A percentile compares a stretch with the other conserved stretches of the same genome.
Evolutionary conservation across 2,797 vertebrate genomes (phyloP).

Genomic region (Macropus fuliginosus): DNA sequence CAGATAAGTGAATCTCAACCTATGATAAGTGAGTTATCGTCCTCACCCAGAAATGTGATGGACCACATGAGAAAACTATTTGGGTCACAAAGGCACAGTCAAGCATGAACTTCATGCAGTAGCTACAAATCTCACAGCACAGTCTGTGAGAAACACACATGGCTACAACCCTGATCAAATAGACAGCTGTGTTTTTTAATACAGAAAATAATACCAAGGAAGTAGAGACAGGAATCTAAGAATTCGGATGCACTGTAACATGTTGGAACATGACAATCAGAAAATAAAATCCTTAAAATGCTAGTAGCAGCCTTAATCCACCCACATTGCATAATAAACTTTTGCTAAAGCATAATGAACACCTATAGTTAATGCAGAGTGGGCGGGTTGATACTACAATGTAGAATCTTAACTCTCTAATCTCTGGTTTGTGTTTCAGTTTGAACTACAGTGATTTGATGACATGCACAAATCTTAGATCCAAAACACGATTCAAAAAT

Average conservation of each 20-base stretch:
- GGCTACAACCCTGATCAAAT: conserved; percentile 28
- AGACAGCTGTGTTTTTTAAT: conserved; percentile 59
- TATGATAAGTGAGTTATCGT: conserved; percentile 44
- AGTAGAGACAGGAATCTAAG: conserved; percentile 45
- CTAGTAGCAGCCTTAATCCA: conserved; percentile 52
- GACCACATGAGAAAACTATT: conserved; percentile 68
- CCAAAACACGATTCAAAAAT: conserved; percentile 33
- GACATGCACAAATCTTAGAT: conserved; percentile 33
- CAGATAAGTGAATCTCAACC: conserved; percentile 60
- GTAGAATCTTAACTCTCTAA: conserved; percentile 41
- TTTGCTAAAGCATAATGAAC: conserved; percentile 53
- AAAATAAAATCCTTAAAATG: conserved; percentile 56
- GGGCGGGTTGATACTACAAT: conserved; percentile 19
- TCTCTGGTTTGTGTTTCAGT: conserved; percentile 46
- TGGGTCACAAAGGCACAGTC: conserved; percentile 62
- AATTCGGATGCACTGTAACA: conserved; percentile 47
- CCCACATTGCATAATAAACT: conserved; percentile 56
- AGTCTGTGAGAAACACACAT: conserved; percentile 59
- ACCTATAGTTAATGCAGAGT: conserved; percentile 57
- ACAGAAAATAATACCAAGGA: not conserved
- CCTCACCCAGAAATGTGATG: conserved; percentile 58
- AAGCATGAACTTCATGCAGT: conserved; percentile 54
- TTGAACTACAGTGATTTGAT: conserved; percentile 7
- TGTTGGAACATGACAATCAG: conserved; percentile 38
- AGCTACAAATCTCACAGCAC: conserved; percentile 66